Base-by-base conservation (phyloP, 2,797 vertebrate species). In the Phrynocephalus vlangalii region DNA sequence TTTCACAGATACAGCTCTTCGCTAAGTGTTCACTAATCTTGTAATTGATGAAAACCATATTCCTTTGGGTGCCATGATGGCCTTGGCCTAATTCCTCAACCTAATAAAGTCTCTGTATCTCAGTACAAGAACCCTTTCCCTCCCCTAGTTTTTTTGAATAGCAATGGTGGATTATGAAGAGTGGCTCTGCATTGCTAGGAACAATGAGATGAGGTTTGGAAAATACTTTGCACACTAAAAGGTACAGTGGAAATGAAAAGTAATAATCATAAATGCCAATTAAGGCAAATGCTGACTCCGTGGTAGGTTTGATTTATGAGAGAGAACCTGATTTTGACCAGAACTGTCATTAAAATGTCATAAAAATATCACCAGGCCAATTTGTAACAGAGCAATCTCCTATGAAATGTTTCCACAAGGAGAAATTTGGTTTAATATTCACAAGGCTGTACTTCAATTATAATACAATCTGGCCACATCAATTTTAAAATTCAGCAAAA, bases 221-320 rank as follows among this genome's bases (percentile, higher is more conserved):
- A 68, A 87, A 24, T 44, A 68, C 44, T 56, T 68, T 26, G 6
- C 60, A 85, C 56, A 73, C 44, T 66, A 44, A 75, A 82, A 30
- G 78, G 26, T 63, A 63, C 15, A 20, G 33, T 28, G 67, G 60
- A 44, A 18, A 56, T 79, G 22, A 80, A n/a, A 38, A 76, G 60
- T 85, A 88, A 81, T 88, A 20, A 85, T 85, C 70, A 84, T 79
- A 85, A 85, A 76, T 75, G 60, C 67, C n/a, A 52, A 84, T 80
- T 88, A 68, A 81, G 26, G 70, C 85, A 88, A 88, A 85, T 85
- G 78, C 78, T 88, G 77, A 75, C 60, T 81, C 78, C 26, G 24
- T 76, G 48, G 71, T 76, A 76, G 70, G n/a, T 56, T 81, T 88
- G 71, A 85, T 44, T 80, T 85, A 80, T 75, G 63, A 85, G 30